Evolutionary conservation across 2,113 vertebrate genomes (phyloP).

Genomic region (Collichthys lucidus): DNA sequence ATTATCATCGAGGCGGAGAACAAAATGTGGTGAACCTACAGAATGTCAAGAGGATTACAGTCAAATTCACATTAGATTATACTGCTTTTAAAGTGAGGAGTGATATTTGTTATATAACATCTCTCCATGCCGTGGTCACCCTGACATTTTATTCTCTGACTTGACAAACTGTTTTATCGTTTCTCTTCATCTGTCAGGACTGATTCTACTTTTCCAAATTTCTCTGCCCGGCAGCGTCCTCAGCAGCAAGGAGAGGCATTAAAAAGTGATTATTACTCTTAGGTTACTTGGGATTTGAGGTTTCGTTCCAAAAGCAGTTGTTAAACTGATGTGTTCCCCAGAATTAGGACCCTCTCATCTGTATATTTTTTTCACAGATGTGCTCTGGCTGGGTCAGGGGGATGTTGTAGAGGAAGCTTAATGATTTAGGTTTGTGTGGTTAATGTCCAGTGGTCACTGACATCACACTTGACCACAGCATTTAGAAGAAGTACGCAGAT

Average conservation of each 20-base stretch:
- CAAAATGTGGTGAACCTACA: slow-evolving; percentile 51
- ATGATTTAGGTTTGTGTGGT: slow-evolving; percentile 25
- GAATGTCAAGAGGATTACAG: slow-evolving; percentile 61
- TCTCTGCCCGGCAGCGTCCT: slow-evolving; percentile 13
- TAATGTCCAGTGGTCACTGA: not conserved
- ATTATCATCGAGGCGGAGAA: slow-evolving; percentile 51
- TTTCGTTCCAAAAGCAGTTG: slow-evolving; percentile 34
- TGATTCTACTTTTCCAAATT: slow-evolving; percentile 14
- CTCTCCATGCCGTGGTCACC: not conserved
- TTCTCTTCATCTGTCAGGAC: slow-evolving; percentile 19
- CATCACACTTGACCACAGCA: not conserved
- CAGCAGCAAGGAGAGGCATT: slow-evolving; percentile 14
- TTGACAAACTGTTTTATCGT: slow-evolving; percentile 32
- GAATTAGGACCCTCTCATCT: slow-evolving; percentile 2
- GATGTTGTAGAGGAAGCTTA: not conserved
- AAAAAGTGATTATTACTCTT: slow-evolving; percentile 51
- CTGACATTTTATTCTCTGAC: slow-evolving; percentile 21
- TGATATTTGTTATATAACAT: slow-evolving; percentile 53
- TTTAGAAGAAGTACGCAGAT: not conserved
- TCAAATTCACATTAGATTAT: slow-evolving; percentile 65
- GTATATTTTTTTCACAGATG: slow-evolving; percentile 9
- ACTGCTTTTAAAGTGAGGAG: slow-evolving; percentile 53
- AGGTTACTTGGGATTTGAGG: slow-evolving; percentile 56
- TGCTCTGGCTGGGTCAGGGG: slow-evolving; percentile 11
- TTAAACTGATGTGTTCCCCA: slow-evolving; percentile 17